A percentile compares a stretch with the other conserved stretches of the same genome.
These are phyloP conservation scores for Cephalophus harveyi DNA, from an alignment of 2,113 vertebrate species.

Conservation along the genomic window DNA sequence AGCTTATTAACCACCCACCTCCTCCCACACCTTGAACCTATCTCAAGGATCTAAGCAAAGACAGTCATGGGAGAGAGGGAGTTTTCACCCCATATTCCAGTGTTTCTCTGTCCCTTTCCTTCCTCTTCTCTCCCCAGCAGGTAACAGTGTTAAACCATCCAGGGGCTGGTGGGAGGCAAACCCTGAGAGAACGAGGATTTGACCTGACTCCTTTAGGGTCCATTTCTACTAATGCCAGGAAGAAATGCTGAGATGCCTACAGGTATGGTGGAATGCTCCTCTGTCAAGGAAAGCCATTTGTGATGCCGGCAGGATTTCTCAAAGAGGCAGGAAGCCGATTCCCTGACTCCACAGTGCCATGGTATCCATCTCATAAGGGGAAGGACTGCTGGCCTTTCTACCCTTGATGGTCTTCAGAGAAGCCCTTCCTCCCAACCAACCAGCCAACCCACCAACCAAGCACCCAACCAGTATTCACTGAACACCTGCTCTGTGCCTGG, in stretches of 20 bases:
- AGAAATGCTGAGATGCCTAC: neutral
- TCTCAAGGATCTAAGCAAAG: neutral
- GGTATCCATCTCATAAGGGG: neutral
- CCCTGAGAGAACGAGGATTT: neutral
- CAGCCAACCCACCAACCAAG: neutral
- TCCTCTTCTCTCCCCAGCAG: neutral
- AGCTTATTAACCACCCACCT: neutral
- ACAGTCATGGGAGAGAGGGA: neutral
- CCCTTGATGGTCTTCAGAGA: neutral
- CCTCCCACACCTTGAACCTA: neutral
- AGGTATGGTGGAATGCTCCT: rapidly evolving
- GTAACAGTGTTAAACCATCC: neutral
- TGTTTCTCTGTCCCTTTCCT: neutral
- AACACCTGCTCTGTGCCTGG: neutral
- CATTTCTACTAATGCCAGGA: neutral
- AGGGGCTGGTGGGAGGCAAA: neutral
- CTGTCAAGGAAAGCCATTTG: neutral
- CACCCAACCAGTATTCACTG: neutral
- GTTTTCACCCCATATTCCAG: neutral
- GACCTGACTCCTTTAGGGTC: neutral
- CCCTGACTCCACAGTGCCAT: neutral
- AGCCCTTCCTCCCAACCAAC: neutral
- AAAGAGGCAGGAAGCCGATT: neutral
- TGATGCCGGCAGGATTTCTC: neutral
- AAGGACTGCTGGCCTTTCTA: neutral